phyloP scores from a whole-genome alignment of 2,797 vertebrate genomes.

The Pagetopsis macropterus region DNA sequence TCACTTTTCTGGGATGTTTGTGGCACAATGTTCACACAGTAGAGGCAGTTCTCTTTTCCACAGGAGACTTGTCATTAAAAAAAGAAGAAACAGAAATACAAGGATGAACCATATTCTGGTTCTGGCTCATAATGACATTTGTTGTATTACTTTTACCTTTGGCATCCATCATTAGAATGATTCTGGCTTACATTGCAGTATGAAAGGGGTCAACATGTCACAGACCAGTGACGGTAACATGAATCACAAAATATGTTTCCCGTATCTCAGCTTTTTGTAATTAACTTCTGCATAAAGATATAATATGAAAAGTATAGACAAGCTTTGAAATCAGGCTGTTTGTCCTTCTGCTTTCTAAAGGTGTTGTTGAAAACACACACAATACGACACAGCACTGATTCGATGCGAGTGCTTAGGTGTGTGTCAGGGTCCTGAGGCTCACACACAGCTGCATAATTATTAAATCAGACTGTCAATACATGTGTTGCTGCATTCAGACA shows the following conservation, averaged over 20 bases:
- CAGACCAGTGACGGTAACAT: constrained; percentile 28
- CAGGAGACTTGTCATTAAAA: constrained; percentile 6
- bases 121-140: constrained; percentile 13
- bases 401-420: constrained; percentile 1
- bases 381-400: not conserved
- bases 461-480: constrained; percentile 20
- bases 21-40: not conserved
- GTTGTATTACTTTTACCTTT: constrained; percentile 21
- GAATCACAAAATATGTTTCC: constrained; percentile 27
- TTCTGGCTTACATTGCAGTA: not conserved
- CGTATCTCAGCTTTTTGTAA: constrained; percentile 28
- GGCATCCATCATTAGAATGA: constrained; percentile 35
- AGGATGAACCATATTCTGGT: constrained; percentile 31
- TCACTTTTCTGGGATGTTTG: constrained; percentile 15
- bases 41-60: not conserved
- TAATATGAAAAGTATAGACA: not conserved
- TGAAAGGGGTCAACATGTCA: constrained; percentile 24
- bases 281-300: constrained; percentile 36
- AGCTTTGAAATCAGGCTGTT: constrained; percentile 21
- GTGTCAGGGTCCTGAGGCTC: constrained; percentile 39
- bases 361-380: constrained; percentile 2
- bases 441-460: constrained; percentile 12
- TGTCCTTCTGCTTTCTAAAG: constrained; percentile 30
- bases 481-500: constrained; percentile 13
- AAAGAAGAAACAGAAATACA: constrained; percentile 19